These are phyloP conservation scores for Amia ocellicauda DNA, from an alignment of 2,113 vertebrate genomes.

Conservation along the genomic window DNA sequence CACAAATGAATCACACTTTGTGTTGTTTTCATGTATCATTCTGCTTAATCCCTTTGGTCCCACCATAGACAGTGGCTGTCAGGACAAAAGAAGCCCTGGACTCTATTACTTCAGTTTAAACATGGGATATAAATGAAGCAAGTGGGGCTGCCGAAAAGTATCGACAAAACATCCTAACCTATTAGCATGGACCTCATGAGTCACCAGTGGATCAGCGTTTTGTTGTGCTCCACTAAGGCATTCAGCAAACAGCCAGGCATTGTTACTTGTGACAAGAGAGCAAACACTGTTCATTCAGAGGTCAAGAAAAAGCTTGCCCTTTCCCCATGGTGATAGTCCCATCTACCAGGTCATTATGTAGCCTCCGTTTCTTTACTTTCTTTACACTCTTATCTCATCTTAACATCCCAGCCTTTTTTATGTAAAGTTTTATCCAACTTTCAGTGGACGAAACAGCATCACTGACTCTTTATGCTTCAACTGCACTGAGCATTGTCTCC, in stretches of 20 bases:
- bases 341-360: conserved; percentile 34
- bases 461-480: no score
- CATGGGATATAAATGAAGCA: conserved; percentile 39
- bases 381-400: conserved; percentile 34
- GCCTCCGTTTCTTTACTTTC: conserved; percentile 37
- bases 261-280: conserved; percentile 63
- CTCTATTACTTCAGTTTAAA: conserved; percentile 41
- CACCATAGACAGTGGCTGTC: background rate
- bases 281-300: conserved; percentile 59
- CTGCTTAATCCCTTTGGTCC: background rate
- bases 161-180: conserved; percentile 33
- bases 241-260: conserved; percentile 66
- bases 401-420: conserved; percentile 16
- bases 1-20: no score
- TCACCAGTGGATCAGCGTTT: conserved; percentile 32
- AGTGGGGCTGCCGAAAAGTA: conserved; percentile 26
- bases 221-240: conserved; percentile 55
- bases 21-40: no score
- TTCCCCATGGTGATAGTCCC: conserved; percentile 37
- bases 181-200: conserved; percentile 57
- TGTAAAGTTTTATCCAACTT: background rate
- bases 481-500: no score
- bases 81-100: conserved; percentile 32
- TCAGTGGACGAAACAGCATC: no score
- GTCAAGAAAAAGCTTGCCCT: conserved; percentile 51